Percentiles rank a stretch among this genome's conserved stretches.
These are phyloP conservation scores for Trichoplusia ni DNA, from an alignment of 1,140 invertebrate genomes.

Conservation along the genomic window DNA sequence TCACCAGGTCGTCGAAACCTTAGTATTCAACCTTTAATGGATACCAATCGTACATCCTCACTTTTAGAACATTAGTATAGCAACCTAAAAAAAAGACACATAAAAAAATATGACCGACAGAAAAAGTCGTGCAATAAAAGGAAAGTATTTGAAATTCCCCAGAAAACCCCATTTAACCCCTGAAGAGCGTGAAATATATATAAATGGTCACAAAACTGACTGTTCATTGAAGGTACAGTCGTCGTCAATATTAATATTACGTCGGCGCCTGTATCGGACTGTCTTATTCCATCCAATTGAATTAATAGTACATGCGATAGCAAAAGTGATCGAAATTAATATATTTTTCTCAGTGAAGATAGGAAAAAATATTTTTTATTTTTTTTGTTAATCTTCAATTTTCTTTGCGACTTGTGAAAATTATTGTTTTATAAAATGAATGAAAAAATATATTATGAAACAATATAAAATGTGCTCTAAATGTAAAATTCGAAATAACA, in stretches of 20 bases:
- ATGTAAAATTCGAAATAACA: too few relatives aligned
- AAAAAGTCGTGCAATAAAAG: too few relatives aligned
- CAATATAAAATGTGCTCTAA: too few relatives aligned
- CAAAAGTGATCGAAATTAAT: conserved; percentile 27
- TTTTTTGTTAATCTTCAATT: neutral
- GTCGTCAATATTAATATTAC: conserved; percentile 49
- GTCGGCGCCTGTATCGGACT: conserved; percentile 36
- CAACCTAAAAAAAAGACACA: neutral
- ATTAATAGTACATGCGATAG: conserved; percentile 38
- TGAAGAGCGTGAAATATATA: conserved; percentile 12
- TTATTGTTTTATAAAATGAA: too few relatives aligned
- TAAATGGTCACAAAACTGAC: conserved; percentile 26
- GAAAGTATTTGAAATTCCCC: neutral
- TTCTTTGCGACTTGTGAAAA: too few relatives aligned
- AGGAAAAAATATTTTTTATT: neutral
- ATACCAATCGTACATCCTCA: too few relatives aligned
- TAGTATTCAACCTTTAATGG: too few relatives aligned
- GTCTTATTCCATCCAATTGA: conserved; percentile 45
- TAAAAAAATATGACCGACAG: neutral
- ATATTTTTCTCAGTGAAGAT: conserved; percentile 10
- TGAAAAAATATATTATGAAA: too few relatives aligned
- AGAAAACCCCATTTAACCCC: neutral
- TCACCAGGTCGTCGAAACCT: too few relatives aligned
- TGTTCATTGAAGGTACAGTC: conserved; percentile 46
- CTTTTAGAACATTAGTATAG: too few relatives aligned